Evolutionary conservation across 2,797 vertebrate genomes (phyloP).

Genomic region (Enteromius argenteus): DNA sequence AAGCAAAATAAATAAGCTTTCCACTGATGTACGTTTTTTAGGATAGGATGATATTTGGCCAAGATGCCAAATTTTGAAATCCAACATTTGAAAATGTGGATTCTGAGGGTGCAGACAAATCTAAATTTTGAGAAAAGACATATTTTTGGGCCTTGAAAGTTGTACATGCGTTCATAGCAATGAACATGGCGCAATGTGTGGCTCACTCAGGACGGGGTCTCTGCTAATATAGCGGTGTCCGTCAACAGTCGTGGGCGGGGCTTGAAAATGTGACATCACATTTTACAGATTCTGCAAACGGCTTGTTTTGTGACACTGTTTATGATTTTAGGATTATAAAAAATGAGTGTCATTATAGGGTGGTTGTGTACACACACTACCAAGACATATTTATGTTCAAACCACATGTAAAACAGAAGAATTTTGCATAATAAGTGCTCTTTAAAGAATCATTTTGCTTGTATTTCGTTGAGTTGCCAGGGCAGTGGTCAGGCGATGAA

Average conservation of each 20-base stretch:
- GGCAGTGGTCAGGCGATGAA: not conserved
- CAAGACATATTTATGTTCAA: not conserved
- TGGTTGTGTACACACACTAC: not conserved
- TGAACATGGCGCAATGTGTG: not conserved
- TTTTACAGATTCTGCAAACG: not conserved
- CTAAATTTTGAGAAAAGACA: too few relatives aligned
- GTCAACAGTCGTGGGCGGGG: not conserved
- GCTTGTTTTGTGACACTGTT: not conserved
- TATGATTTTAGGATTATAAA: not conserved
- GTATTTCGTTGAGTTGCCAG: not conserved
- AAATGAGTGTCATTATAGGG: not conserved
- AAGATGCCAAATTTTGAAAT: too few relatives aligned
- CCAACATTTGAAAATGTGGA: too few relatives aligned
- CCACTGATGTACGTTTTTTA: too few relatives aligned
- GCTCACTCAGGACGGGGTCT: not conserved
- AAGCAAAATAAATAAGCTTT: too few relatives aligned
- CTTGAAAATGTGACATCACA: not conserved
- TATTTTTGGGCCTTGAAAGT: too few relatives aligned
- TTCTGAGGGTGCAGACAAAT: too few relatives aligned
- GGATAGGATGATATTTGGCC: too few relatives aligned
- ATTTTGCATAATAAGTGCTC: not conserved
- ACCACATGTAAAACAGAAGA: not conserved
- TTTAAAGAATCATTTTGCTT: not conserved
- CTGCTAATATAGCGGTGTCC: not conserved
- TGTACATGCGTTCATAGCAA: too few relatives aligned